These are phyloP conservation scores for Orgyia antiqua DNA, from an alignment of 2,888 invertebrate genomes.

Conservation along the genomic window DNA sequence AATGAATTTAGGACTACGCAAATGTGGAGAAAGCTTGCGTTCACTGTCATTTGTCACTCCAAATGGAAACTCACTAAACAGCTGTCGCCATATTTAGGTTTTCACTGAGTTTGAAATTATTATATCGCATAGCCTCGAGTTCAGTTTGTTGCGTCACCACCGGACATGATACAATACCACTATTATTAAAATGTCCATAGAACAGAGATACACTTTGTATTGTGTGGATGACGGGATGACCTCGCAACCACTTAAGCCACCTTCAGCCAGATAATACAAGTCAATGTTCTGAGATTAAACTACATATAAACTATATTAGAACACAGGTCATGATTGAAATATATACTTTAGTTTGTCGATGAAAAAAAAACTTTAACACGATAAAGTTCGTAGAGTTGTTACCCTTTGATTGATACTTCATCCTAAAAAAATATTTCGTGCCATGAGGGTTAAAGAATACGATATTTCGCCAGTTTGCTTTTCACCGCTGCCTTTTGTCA, in stretches of 20 bases:
- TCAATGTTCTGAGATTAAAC: too few relatives aligned
- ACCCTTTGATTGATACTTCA: too few relatives aligned
- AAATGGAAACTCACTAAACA: constrained; percentile 14
- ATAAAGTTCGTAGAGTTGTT: too few relatives aligned
- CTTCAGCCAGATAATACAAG: constrained; percentile 26
- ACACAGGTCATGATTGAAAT: too few relatives aligned
- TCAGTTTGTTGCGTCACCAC: constrained; percentile 32
- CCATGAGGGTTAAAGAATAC: too few relatives aligned
- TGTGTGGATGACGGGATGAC: constrained; percentile 34
- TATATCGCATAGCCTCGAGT: constrained; percentile 34
- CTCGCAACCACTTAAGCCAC: constrained; percentile 42
- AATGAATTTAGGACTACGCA: constrained; percentile 7
- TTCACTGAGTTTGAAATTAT: too few relatives aligned
- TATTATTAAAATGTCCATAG: constrained; percentile 37
- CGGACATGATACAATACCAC: constrained; percentile 38
- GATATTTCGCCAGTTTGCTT: too few relatives aligned
- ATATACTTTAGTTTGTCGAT: too few relatives aligned
- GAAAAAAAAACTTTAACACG: too few relatives aligned
- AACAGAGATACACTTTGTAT: constrained; percentile 30
- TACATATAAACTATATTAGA: too few relatives aligned
- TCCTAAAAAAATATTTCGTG: too few relatives aligned
- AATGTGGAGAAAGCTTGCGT: constrained; percentile 10
- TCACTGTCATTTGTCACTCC: constrained; percentile 10
- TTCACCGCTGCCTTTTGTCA: too few relatives aligned
- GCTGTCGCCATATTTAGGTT: constrained; percentile 15